Evolutionary conservation across 2,888 invertebrate genomes (phyloP).

Genomic region (Nomada lathburiana): DNA sequence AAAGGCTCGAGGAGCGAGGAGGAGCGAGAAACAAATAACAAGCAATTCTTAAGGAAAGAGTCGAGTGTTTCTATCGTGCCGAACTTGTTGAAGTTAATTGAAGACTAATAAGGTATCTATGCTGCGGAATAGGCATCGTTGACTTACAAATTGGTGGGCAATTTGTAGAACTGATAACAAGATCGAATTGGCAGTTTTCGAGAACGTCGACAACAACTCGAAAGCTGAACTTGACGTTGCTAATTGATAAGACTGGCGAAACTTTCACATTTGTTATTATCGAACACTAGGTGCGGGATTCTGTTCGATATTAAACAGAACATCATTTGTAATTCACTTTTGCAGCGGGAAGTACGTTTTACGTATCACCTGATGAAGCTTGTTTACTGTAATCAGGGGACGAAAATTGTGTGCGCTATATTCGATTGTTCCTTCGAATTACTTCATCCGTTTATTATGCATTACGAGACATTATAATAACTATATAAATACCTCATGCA

Average conservation of each 20-base stretch:
- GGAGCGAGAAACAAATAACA: conserved; percentile 2
- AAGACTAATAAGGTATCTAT: neutral
- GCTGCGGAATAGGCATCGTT: neutral
- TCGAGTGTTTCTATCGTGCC: neutral
- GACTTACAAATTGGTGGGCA: neutral
- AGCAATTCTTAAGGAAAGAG: neutral
- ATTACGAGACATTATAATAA: too few species aligned
- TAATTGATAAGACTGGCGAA: neutral
- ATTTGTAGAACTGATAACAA: neutral
- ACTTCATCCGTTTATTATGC: too few species aligned
- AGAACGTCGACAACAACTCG: neutral
- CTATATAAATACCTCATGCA: too few species aligned
- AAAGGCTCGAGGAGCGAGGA: neutral
- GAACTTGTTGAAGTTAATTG: neutral
- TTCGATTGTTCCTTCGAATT: too few species aligned
- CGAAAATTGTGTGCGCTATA: too few species aligned
- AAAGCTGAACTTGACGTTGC: neutral
- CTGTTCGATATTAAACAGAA: too few species aligned
- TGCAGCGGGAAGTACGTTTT: too few species aligned
- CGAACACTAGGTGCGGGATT: neutral
- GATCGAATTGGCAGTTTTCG: neutral
- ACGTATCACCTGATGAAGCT: too few species aligned
- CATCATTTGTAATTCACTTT: too few species aligned
- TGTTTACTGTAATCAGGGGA: too few species aligned
- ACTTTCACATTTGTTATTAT: neutral